These are phyloP conservation scores for Ennomos erosarius DNA, from an alignment of 2,888 invertebrate genomes.

Conservation along the genomic window DNA sequence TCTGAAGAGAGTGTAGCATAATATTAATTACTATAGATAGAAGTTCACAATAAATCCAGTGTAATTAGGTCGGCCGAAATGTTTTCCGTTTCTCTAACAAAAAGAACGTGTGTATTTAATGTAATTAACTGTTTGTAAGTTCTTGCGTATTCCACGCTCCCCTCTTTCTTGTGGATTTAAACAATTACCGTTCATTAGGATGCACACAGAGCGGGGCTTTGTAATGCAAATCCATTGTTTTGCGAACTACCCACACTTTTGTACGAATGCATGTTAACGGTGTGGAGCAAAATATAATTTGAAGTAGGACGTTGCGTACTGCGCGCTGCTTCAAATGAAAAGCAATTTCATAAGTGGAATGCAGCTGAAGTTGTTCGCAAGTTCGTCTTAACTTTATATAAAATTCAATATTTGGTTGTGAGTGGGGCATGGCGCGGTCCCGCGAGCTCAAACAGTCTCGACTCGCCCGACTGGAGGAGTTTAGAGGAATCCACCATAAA, in stretches of 20 bases:
- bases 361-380: constrained; percentile 45
- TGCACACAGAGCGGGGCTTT: constrained; percentile 63
- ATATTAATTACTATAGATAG: too few relatives aligned
- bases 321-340: constrained; percentile 47
- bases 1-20: constrained; percentile 9
- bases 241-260: constrained; percentile 45
- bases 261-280: constrained; percentile 41
- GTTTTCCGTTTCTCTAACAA: constrained; percentile 40
- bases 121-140: constrained; percentile 62
- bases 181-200: constrained; percentile 77
- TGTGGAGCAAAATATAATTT: constrained; percentile 39
- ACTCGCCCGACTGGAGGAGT: constrained; percentile 49
- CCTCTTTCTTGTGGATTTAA: constrained; percentile 70
- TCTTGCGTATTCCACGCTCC: constrained; percentile 53
- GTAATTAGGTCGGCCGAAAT: constrained; percentile 38
- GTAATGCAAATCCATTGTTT: constrained; percentile 75
- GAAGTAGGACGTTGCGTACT: constrained; percentile 28
- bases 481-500: constrained; percentile 65
- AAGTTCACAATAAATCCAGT: constrained; percentile 32
- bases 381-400: constrained; percentile 56
- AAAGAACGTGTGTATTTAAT: constrained; percentile 55
- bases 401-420: constrained; percentile 65
- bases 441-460: constrained; percentile 52
- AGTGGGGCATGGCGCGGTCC: constrained; percentile 36
- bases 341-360: constrained; percentile 64